Percentiles rank a stretch among this genome's conserved stretches.
Evolutionary conservation across 2,888 invertebrate genomes (phyloP).

Genomic region (Polyommatus icarus): DNA sequence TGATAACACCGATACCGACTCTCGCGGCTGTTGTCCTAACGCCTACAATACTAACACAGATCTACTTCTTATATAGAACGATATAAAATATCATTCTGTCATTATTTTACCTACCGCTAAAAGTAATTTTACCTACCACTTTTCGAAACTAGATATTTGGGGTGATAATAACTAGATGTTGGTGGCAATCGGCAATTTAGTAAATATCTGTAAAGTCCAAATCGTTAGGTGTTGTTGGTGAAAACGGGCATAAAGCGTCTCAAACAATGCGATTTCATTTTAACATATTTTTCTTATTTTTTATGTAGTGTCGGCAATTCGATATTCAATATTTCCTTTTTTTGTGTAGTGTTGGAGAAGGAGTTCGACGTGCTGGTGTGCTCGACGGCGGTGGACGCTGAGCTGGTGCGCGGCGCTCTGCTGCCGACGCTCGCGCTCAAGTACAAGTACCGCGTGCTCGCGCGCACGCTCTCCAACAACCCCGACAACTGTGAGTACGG

Average conservation of each 20-base stretch:
- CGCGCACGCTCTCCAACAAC: slow-evolving; percentile 75
- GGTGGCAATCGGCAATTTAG: no score
- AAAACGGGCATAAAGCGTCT: no score
- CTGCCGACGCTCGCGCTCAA: slow-evolving; percentile 82
- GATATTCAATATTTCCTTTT: neutral
- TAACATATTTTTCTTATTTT: no score
- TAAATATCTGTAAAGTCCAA: no score
- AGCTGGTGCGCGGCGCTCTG: slow-evolving; percentile 82
- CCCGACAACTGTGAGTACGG: slow-evolving; percentile 77
- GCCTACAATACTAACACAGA: neutral
- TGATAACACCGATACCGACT: neutral
- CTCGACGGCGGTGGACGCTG: slow-evolving; percentile 82
- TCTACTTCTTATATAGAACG: neutral
- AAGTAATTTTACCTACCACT: no score
- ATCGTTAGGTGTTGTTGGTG: no score
- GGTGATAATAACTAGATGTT: no score
- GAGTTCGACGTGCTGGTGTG: slow-evolving; percentile 83
- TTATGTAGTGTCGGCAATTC: no score
- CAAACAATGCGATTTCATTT: no score
- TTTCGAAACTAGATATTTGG: no score
- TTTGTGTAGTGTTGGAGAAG: slow-evolving; percentile 63
- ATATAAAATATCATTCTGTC: no score
- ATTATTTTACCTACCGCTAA: no score
- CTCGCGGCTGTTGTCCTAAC: neutral
- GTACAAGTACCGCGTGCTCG: slow-evolving; percentile 83